Evolutionary conservation across 2,113 vertebrate genomes (phyloP).

Genomic region (Myrmecobius fasciatus): DNA sequence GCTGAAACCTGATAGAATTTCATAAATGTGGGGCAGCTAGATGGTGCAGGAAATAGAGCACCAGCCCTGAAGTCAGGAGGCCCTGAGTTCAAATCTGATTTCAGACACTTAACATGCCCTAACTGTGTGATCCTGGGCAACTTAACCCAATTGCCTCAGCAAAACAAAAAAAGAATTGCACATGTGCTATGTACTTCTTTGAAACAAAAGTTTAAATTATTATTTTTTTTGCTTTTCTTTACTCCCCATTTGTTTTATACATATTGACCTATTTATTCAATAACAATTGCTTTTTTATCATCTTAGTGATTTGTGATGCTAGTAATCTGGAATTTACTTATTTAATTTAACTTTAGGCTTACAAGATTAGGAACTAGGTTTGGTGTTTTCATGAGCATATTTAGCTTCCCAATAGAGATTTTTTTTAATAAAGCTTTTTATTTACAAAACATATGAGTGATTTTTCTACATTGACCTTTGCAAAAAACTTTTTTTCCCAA

Average conservation of each 20-base stretch:
- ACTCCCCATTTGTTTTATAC: background rate
- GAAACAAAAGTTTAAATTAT: background rate
- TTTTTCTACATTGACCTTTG: no score
- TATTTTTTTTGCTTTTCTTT: background rate
- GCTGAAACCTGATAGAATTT: background rate
- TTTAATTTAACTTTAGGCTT: background rate
- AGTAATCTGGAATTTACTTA: background rate
- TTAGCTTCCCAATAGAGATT: background rate
- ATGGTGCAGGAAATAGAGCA: no score
- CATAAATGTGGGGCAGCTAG: no score
- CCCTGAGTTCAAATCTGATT: no score
- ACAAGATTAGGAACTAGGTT: background rate
- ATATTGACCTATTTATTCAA: background rate
- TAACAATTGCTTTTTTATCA: background rate
- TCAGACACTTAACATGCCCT: no score
- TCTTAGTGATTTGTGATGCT: background rate
- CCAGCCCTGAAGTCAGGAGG: no score
- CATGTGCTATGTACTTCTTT: background rate
- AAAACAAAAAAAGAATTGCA: no score
- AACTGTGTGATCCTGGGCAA: no score
- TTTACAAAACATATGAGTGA: no score
- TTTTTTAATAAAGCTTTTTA: no score
- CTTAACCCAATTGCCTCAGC: no score
- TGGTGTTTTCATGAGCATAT: background rate
- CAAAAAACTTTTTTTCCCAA: no score